A percentile compares a stretch with the other conserved stretches of the same genome.
phyloP scores from a whole-genome alignment of 2,888 invertebrate species.

The Parelbella ahira region DNA sequence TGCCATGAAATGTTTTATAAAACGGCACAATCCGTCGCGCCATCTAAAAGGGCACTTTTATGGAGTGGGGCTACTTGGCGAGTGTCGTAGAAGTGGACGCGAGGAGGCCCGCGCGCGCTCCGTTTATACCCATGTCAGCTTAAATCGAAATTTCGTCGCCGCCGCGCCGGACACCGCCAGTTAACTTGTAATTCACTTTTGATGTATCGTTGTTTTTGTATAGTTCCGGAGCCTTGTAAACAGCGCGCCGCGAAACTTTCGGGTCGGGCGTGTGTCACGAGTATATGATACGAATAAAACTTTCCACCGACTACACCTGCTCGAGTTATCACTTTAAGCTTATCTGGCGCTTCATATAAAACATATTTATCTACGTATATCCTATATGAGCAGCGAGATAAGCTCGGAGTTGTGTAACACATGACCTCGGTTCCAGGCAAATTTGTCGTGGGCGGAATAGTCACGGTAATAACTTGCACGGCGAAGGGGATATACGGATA shows the following conservation, averaged over 20 bases:
- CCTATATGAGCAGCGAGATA: constrained; percentile 30
- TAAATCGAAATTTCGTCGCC: constrained; percentile 59
- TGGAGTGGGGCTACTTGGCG: constrained; percentile 38
- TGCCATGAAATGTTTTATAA: constrained; percentile 27
- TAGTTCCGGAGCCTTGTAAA: constrained; percentile 64
- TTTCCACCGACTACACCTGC: constrained; percentile 30
- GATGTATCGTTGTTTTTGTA: constrained; percentile 74
- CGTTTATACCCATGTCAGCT: constrained; percentile 54
- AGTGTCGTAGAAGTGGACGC: constrained; percentile 52
- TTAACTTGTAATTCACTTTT: constrained; percentile 74
- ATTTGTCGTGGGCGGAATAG: constrained; percentile 29
- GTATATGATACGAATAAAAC: constrained; percentile 27
- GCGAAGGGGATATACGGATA: constrained; percentile 24
- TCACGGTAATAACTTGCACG: constrained; percentile 25
- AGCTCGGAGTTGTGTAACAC: constrained; percentile 30
- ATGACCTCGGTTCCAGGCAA: constrained; percentile 30
- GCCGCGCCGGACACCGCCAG: constrained; percentile 54
- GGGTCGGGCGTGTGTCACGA: constrained; percentile 21
- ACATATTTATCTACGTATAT: constrained; percentile 19
- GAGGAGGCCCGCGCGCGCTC: constrained; percentile 35
- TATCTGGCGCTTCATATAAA: constrained; percentile 24
- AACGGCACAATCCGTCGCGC: constrained; percentile 12
- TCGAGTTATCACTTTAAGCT: constrained; percentile 26
- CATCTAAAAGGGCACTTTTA: constrained; percentile 20
- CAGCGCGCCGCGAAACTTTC: constrained; percentile 40